Conservation (phyloP, 2,113 vertebrate genomes). For the Caracal caracal region DNA sequence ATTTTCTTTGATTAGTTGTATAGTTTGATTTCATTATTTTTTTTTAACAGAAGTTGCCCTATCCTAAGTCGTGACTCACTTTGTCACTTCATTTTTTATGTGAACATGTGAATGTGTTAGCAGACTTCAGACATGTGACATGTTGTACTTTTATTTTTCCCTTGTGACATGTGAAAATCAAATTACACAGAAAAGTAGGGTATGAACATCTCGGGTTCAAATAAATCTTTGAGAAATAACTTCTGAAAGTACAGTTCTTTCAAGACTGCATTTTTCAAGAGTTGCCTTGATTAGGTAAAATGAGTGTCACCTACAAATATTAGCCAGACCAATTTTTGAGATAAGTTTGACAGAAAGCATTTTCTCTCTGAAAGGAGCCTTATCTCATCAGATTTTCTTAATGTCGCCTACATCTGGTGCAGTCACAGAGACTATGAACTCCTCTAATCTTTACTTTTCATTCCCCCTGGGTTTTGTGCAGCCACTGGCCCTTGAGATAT, state of each 20-base stretch:
- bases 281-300: constrained; percentile 61
- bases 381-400: constrained; percentile 52
- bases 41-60: not conserved
- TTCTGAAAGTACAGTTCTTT: constrained; percentile 9
- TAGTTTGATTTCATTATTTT: not conserved
- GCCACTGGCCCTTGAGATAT: not conserved
- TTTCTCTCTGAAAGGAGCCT: constrained; percentile 50
- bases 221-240: constrained; percentile 58
- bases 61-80: not conserved
- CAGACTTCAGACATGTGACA: not conserved
- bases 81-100: constrained; percentile 7
- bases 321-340: constrained; percentile 37
- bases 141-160: not conserved
- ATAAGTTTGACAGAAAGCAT: constrained; percentile 32
- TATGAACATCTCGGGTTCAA: constrained; percentile 32
- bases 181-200: not conserved
- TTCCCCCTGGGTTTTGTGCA: not conserved
- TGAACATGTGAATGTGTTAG: not conserved
- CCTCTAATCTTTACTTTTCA: not conserved
- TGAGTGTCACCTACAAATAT: not conserved
- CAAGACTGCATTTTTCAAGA: constrained; percentile 38
- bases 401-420: not conserved
- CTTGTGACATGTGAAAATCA: constrained; percentile 50
- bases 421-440: not conserved
- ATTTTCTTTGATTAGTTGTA: not conserved